Percentiles rank a stretch among this genome's conserved stretches.
Evolutionary conservation across 2,113 vertebrate species (phyloP).

Genomic region (Mirounga angustirostris): DNA sequence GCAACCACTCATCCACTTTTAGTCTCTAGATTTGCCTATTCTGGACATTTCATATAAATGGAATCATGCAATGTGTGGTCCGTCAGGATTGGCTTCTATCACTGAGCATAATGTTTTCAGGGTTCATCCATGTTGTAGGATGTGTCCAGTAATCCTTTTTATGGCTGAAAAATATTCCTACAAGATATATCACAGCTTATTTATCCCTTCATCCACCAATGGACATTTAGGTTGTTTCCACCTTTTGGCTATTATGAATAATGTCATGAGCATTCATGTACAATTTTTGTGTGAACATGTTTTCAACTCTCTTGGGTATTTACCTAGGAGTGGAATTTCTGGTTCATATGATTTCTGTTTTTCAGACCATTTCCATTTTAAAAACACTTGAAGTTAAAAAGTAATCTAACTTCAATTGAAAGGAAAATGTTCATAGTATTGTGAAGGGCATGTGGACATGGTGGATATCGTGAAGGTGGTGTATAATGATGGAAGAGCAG

Average conservation of each 20-base stretch:
- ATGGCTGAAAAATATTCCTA: not conserved
- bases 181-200: not conserved
- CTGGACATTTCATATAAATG: not conserved
- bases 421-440: not conserved
- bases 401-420: not conserved
- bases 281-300: not conserved
- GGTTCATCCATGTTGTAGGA: not conserved
- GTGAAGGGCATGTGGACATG: not conserved
- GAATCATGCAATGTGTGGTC: not conserved
- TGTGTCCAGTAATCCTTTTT: not conserved
- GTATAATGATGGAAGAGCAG: not conserved
- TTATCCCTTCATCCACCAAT: not conserved
- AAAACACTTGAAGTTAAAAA: conserved; percentile 6
- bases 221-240: not conserved
- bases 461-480: not conserved
- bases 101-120: not conserved
- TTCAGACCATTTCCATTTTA: not conserved
- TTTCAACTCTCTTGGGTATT: not conserved
- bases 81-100: not conserved
- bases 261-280: not conserved
- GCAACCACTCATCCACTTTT: not conserved
- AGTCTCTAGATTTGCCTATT: not conserved
- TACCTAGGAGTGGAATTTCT: not conserved
- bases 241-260: not conserved
- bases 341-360: not conserved